These are phyloP conservation scores for Morpho achilles DNA, from an alignment of 2,888 invertebrate genomes.

Conservation along the genomic window DNA sequence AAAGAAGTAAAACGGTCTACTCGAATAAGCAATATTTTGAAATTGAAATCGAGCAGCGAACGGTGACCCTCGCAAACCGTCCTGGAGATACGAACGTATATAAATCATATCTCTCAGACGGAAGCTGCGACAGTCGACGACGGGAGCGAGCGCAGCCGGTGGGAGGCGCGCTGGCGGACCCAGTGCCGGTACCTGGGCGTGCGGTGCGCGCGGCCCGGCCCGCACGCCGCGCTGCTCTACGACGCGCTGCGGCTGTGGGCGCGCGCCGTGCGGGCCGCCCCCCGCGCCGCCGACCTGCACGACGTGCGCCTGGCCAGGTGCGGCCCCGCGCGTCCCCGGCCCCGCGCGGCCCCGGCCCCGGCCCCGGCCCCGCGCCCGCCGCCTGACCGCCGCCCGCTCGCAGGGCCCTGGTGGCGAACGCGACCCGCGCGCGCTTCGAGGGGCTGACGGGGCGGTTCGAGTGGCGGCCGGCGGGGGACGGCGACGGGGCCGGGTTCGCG, in stretches of 20 bases:
- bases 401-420: slow-evolving; percentile 38
- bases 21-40: too few relatives aligned
- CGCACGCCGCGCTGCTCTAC: slow-evolving; percentile 56
- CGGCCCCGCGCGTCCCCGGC: slow-evolving; percentile 42
- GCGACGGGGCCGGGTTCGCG: slow-evolving; percentile 26
- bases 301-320: slow-evolving; percentile 39
- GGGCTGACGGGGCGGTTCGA: slow-evolving; percentile 55
- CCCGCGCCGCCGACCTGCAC: slow-evolving; percentile 37
- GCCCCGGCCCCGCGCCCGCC: slow-evolving; percentile 29
- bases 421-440: slow-evolving; percentile 34
- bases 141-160: not conserved
- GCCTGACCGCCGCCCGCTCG: slow-evolving; percentile 35
- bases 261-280: slow-evolving; percentile 39
- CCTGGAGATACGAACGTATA: too few relatives aligned
- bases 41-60: too few relatives aligned
- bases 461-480: slow-evolving; percentile 37
- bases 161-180: slow-evolving; percentile 33
- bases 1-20: too few relatives aligned
- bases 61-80: too few relatives aligned
- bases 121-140: too few relatives aligned
- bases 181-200: slow-evolving; percentile 20
- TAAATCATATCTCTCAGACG: too few relatives aligned
- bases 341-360: slow-evolving; percentile 36
- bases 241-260: slow-evolving; percentile 58
- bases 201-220: slow-evolving; percentile 31